Conservation (phyloP, 2,888 invertebrate genomes). For the Priocnemis perturbator region DNA sequence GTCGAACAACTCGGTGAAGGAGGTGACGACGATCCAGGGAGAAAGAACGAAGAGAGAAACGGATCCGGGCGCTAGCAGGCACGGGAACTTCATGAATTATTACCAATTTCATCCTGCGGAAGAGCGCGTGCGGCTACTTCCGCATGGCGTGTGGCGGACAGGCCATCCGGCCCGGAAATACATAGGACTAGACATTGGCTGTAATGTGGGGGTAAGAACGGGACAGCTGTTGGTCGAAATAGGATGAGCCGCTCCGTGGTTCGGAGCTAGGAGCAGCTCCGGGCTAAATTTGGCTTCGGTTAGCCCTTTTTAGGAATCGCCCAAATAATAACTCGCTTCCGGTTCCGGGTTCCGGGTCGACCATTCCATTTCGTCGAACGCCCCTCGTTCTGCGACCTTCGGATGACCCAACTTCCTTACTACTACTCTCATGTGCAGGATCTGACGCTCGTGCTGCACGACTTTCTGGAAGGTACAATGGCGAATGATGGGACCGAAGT, state of each 20-base stretch:
- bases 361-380: too few relatives aligned
- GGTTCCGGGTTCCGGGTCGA: too few relatives aligned
- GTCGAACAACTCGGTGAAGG: too few relatives aligned
- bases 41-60: constrained; percentile 35
- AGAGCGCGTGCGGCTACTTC: constrained; percentile 82
- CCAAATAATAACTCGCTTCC: background rate
- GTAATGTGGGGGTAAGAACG: constrained; percentile 83
- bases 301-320: constrained; percentile 36
- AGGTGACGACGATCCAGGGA: background rate
- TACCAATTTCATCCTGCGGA: constrained; percentile 87
- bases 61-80: constrained; percentile 86
- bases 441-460: constrained; percentile 80
- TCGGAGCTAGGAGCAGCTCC: constrained; percentile 47
- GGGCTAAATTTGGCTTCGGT: constrained; percentile 54
- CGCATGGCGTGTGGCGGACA: constrained; percentile 75
- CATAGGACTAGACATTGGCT: constrained; percentile 84
- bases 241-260: constrained; percentile 48
- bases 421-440: constrained; percentile 77
- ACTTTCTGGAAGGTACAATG: constrained; percentile 76
- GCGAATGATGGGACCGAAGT: constrained; percentile 69
- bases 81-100: constrained; percentile 92
- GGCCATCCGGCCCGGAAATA: constrained; percentile 70
- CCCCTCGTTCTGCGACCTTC: background rate
- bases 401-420: constrained; percentile 25
- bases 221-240: constrained; percentile 60